phyloP scores from a whole-genome alignment of 2,888 invertebrate species.

The Blera fallax region DNA sequence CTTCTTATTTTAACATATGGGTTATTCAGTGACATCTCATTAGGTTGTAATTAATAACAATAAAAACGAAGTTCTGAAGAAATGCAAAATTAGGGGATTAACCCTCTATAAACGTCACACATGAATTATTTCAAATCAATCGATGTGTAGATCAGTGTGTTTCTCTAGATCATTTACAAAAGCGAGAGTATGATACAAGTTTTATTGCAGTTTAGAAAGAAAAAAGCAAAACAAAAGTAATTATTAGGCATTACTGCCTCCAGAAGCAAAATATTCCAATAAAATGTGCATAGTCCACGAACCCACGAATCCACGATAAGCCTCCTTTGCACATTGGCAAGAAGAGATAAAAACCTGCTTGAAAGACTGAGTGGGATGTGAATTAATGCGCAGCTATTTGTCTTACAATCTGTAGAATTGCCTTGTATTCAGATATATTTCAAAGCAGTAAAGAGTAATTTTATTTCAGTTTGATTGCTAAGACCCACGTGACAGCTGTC shows the following conservation, averaged over 20 bases:
- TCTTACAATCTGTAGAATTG: constrained; percentile 18
- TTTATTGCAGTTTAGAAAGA: neutral
- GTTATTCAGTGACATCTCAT: constrained; percentile 25
- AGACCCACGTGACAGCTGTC: constrained; percentile 52
- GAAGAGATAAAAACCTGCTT: neutral
- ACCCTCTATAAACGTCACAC: constrained; percentile 20
- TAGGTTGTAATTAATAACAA: constrained; percentile 21
- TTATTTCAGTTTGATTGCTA: constrained; percentile 5
- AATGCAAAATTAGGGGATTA: neutral
- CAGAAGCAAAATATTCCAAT: neutral
- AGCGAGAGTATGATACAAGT: no score
- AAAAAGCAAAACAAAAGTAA: no score
- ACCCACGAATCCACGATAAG: neutral
- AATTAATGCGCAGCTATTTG: constrained; percentile 41
- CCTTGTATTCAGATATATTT: neutral
- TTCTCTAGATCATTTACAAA: neutral
- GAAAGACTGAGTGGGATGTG: constrained; percentile 38
- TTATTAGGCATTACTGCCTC: neutral
- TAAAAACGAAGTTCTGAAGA: neutral
- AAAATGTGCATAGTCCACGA: neutral
- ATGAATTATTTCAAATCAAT: constrained; percentile 10
- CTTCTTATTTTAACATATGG: constrained; percentile 1
- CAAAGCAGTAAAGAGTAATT: neutral
- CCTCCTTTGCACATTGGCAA: neutral
- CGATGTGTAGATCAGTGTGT: neutral